phyloP scores from a whole-genome alignment of 1,140 invertebrate genomes.

The Helicoverpa zea region DNA sequence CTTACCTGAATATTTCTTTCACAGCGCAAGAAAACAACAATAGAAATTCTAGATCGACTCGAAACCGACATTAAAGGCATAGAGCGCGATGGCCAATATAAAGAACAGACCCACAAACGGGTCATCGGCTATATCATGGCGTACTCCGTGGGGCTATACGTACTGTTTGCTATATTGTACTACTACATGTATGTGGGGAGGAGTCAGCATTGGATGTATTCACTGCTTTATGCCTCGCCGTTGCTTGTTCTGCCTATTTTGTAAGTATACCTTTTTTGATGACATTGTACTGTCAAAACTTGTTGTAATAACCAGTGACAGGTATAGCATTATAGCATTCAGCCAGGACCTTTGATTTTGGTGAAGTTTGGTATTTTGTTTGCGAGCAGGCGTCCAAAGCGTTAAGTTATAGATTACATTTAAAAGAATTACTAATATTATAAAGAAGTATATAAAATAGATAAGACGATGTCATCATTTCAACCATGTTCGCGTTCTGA shows the following conservation, averaged over 20 bases:
- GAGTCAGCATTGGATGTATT: slow-evolving; percentile 61
- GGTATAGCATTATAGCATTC: too few relatives aligned
- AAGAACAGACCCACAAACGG: slow-evolving; percentile 92
- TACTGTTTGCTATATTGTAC: slow-evolving; percentile 89
- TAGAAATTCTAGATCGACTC: slow-evolving; percentile 92
- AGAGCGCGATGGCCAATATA: slow-evolving; percentile 92
- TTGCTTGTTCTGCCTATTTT: slow-evolving; percentile 92
- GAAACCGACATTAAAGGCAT: slow-evolving; percentile 94
- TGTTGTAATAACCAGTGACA: too few relatives aligned
- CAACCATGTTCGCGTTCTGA: too few relatives aligned
- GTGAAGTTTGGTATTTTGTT: too few relatives aligned
- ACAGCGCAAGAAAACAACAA: slow-evolving; percentile 94
- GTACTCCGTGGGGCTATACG: slow-evolving; percentile 93
- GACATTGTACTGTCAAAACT: too few relatives aligned
- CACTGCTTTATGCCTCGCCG: slow-evolving; percentile 91
- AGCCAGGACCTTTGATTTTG: too few relatives aligned
- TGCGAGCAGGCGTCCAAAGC: too few relatives aligned
- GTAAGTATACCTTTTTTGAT: slow-evolving; percentile 89
- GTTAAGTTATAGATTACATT: too few relatives aligned
- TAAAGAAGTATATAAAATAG: too few relatives aligned
- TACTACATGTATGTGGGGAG: slow-evolving; percentile 91
- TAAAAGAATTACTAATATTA: too few relatives aligned
- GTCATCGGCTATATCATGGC: slow-evolving; percentile 93
- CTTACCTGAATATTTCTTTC: slow-evolving; percentile 72
- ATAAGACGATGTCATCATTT: too few relatives aligned